Base-by-base conservation (phyloP, 2,888 invertebrate species). In the Campoplex nolae region DNA sequence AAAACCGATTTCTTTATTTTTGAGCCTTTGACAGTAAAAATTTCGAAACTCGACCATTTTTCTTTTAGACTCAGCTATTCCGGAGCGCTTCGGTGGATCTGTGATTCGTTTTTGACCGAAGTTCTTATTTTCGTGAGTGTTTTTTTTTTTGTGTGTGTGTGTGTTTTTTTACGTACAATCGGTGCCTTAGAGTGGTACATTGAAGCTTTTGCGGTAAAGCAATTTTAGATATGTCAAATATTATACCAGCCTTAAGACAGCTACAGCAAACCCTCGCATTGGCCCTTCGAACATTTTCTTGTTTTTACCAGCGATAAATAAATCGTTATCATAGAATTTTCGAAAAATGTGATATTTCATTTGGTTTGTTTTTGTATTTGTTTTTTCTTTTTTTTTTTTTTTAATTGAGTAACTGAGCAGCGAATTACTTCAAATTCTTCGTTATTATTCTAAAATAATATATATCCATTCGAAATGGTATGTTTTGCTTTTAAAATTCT, bases 171-270 rank as follows among this genome's bases (percentile, higher is more conserved):
- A 32, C 45, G 65, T 62, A 62, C 62, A 16, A 68, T 51, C 28
- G 70, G 48, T 65, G 62, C 32, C 62, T 62, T 62, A 62, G 32
- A 62, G 62, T 62, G 62, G 32, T 32, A 62, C 1, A 32, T 62
- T 62, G 16, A 62, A 62, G 62, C 62, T 13, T 62, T 62, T 62
- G 62, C 62, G 32, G 0, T 62, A 62, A 16, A 32, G 32, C 62
- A 62, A 62, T 62, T 62, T 32, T 32, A 32, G 62, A 62, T 62
- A 62, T 62, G 62, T 62, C 62, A 62, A 62, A 32, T 62, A 16
- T 62, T 62, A 62, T 32, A 62, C 16, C 4, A 32, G 62, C 62
- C 62, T 62, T 62, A 32, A 32, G 32, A 62, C 62, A 32, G 32
- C 6, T 58, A 28, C 28, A 62, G 28, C 16, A 32, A 62, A 32